Conservation (phyloP, 2,888 invertebrate species). For the Mesopsocus fuscifrons region DNA sequence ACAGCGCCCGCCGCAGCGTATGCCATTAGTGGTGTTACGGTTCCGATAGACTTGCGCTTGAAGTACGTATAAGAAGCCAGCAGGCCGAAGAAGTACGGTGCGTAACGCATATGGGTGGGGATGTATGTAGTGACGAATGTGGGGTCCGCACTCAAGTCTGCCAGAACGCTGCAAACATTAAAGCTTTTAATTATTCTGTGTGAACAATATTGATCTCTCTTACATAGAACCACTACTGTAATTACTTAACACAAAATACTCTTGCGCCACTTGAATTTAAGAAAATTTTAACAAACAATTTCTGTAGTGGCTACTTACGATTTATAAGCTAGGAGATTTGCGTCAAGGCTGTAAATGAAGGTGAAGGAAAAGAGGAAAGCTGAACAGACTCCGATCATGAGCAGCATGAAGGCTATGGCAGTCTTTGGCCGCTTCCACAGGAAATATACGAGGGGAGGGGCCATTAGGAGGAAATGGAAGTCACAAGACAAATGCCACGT, state of each 20-base stretch:
- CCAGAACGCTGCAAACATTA: slow-evolving; percentile 12
- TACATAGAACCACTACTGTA: background rate
- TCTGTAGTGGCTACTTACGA: slow-evolving; percentile 1
- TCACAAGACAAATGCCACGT: slow-evolving; percentile 54
- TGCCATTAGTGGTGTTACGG: background rate
- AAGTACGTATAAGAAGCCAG: slow-evolving; percentile 31
- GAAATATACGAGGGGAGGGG: slow-evolving; percentile 25
- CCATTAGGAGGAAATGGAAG: slow-evolving; percentile 43
- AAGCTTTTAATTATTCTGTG: no score
- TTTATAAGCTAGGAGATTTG: background rate
- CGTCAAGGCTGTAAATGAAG: background rate
- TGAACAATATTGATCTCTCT: background rate
- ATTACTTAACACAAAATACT: background rate
- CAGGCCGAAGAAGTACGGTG: slow-evolving; percentile 37
- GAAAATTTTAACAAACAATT: background rate
- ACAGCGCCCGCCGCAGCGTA: background rate
- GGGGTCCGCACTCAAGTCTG: slow-evolving; percentile 13
- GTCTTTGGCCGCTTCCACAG: background rate
- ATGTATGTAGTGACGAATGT: slow-evolving; percentile 34
- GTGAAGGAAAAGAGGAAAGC: background rate
- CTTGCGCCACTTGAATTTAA: background rate
- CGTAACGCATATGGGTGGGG: slow-evolving; percentile 37
- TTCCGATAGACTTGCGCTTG: slow-evolving; percentile 20
- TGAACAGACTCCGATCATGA: background rate
- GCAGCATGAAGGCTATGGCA: background rate